Conservation (phyloP, 2,888 invertebrate genomes). For the Hypercompe scribonia region DNA sequence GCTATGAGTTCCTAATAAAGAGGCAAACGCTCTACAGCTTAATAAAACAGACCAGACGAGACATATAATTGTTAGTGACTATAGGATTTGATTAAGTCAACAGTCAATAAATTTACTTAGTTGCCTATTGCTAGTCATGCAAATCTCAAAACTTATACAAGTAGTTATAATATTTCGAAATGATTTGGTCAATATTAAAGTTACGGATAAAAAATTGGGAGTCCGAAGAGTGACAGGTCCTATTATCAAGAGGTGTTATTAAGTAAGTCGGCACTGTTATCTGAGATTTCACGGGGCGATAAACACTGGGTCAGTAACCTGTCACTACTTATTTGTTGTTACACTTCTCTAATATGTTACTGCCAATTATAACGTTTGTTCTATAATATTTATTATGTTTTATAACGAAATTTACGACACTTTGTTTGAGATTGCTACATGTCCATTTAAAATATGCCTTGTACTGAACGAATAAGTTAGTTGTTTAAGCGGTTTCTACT, state of each 20-base stretch:
- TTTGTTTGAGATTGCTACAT: not conserved
- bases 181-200: not conserved
- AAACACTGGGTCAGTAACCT: conserved; percentile 6
- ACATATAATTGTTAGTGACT: too few relatives aligned
- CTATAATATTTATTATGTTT: conserved; percentile 2
- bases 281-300: conserved; percentile 15
- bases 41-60: too few relatives aligned
- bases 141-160: not conserved
- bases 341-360: not conserved
- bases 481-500: too few relatives aligned
- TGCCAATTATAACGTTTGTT: conserved; percentile 10
- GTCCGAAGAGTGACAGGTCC: conserved; percentile 5
- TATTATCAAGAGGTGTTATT: conserved; percentile 10
- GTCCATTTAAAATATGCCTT: too few relatives aligned
- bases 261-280: not conserved
- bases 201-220: not conserved
- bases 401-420: not conserved
- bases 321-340: conserved; percentile 12
- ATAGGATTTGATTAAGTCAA: too few relatives aligned
- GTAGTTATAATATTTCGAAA: not conserved
- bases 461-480: too few relatives aligned
- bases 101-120: too few relatives aligned
- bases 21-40: too few relatives aligned
- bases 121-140: not conserved
- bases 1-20: too few relatives aligned